Evolutionary conservation across 2,797 vertebrate genomes (phyloP).

Genomic region (Chlorospingus semifuscus): DNA sequence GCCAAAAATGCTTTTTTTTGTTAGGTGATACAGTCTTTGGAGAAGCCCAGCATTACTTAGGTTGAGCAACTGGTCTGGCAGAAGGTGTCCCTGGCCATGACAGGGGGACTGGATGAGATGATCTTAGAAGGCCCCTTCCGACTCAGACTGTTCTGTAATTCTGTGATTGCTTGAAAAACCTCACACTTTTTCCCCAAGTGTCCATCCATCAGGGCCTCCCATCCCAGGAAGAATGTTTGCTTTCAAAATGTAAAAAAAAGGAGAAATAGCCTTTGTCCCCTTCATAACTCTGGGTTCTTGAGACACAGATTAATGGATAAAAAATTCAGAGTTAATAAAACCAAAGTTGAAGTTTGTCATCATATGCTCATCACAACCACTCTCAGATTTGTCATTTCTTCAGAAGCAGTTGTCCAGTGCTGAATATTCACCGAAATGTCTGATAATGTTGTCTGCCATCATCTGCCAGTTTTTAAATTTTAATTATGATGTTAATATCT

Average conservation of each 20-base stretch:
- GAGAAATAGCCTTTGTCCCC: not conserved
- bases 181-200: not conserved
- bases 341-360: not conserved
- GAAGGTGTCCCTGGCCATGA: not conserved
- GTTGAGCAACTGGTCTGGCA: not conserved
- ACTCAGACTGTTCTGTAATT: not conserved
- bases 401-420: not conserved
- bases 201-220: accelerated
- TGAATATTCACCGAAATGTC: not conserved
- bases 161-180: not conserved
- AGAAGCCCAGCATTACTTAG: not conserved
- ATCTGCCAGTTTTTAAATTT: not conserved
- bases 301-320: not conserved
- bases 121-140: not conserved
- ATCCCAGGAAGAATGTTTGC: not conserved
- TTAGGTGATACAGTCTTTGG: not conserved
- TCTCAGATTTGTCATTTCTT: not conserved
- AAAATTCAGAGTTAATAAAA: not conserved
- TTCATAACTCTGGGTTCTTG: not conserved
- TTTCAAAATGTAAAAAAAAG: not conserved
- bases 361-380: accelerated
- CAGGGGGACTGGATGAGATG: not conserved
- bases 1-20: not conserved
- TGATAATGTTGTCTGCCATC: not conserved
- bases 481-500: not conserved